These are phyloP conservation scores for Empis livida DNA, from an alignment of 2,888 invertebrate genomes.

Conservation along the genomic window DNA sequence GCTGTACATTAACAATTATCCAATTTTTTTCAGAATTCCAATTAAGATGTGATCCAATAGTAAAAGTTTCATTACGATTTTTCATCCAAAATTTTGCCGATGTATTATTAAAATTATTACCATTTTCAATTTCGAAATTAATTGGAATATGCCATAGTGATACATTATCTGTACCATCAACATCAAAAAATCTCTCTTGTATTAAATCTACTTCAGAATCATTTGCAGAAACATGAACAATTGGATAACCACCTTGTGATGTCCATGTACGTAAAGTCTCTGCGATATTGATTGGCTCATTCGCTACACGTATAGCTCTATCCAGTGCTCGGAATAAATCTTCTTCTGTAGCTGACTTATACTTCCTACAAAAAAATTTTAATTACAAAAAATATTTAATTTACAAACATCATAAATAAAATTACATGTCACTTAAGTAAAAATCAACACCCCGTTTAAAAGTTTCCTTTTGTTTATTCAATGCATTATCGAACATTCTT, in stretches of 20 bases:
- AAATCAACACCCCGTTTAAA: constrained; percentile 6
- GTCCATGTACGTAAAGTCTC: constrained; percentile 50
- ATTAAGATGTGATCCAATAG: constrained; percentile 1
- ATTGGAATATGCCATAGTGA: constrained; percentile 28
- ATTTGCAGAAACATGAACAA: constrained; percentile 40
- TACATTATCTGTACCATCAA: constrained; percentile 6
- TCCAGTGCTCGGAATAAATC: constrained; percentile 22
- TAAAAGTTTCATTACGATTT: not conserved
- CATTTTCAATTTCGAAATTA: constrained; percentile 23
- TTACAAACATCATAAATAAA: not conserved
- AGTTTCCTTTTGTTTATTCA: not conserved
- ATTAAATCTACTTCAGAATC: constrained; percentile 25
- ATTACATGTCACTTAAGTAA: constrained; percentile 6
- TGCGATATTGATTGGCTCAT: constrained; percentile 38
- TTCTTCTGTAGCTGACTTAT: constrained; percentile 20
- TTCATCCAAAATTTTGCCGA: constrained; percentile 1
- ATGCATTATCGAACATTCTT: constrained; percentile 10
- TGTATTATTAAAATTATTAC: constrained; percentile 8
- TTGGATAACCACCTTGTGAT: constrained; percentile 45
- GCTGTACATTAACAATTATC: constrained; percentile 48
- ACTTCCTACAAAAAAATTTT: constrained; percentile 20
- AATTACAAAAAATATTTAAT: not conserved
- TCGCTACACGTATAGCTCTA: constrained; percentile 20
- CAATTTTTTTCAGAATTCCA: constrained; percentile 30
- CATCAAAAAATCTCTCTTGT: not conserved